These are phyloP conservation scores for Ptilodon capucinus DNA, from an alignment of 2,888 invertebrate species.

Conservation along the genomic window DNA sequence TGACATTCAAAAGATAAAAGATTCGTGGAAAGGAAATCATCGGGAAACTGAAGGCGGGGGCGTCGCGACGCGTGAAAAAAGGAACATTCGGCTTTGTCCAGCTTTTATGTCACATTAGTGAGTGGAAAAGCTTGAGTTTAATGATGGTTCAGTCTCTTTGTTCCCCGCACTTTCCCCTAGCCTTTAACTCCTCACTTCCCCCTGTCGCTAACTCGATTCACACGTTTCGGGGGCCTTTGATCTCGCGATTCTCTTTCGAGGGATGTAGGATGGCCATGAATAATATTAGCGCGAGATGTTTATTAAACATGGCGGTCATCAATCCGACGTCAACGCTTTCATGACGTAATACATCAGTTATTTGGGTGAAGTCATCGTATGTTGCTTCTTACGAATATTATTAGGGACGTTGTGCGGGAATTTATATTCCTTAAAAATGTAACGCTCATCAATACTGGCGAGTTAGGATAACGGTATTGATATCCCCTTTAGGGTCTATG, in stretches of 20 bases:
- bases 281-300: slow-evolving; percentile 24
- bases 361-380: background rate
- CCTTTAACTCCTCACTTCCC: slow-evolving; percentile 12
- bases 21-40: slow-evolving; percentile 49
- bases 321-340: background rate
- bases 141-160: slow-evolving; percentile 56
- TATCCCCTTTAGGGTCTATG: too few relatives aligned
- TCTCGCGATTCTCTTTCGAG: slow-evolving; percentile 45
- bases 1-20: slow-evolving; percentile 58
- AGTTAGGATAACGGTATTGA: too few relatives aligned
- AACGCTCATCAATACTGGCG: too few relatives aligned
- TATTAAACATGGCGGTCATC: background rate
- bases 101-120: slow-evolving; percentile 37
- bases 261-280: slow-evolving; percentile 42
- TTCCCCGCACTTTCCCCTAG: slow-evolving; percentile 23
- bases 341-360: background rate
- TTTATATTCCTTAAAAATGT: too few relatives aligned
- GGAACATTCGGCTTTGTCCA: slow-evolving; percentile 47
- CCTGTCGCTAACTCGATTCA: slow-evolving; percentile 55
- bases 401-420: too few relatives aligned
- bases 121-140: slow-evolving; percentile 54
- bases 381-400: too few relatives aligned
- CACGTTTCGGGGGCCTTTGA: slow-evolving; percentile 62
- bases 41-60: slow-evolving; percentile 28
- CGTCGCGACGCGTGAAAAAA: slow-evolving; percentile 36